Percentiles rank a stretch among this genome's conserved stretches.
These are phyloP conservation scores for Diabrotica virgifera DNA, from an alignment of 1,140 invertebrate species.

Conservation along the genomic window DNA sequence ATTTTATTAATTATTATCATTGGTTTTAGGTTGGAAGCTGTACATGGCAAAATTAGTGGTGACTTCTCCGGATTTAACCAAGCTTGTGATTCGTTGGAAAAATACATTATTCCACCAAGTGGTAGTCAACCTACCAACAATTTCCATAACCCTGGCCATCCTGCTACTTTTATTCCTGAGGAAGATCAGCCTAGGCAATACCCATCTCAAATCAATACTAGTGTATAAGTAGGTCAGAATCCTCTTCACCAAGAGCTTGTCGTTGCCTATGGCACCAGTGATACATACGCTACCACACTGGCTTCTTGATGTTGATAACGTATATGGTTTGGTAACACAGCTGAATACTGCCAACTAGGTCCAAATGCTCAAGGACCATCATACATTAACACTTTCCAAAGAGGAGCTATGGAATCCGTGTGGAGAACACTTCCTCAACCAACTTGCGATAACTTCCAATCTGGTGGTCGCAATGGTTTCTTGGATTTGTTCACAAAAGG, in stretches of 20 bases:
- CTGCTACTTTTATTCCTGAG: constrained; percentile 23
- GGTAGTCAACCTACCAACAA: constrained; percentile 18
- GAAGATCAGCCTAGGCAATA: constrained; percentile 23
- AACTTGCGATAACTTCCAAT: constrained; percentile 26
- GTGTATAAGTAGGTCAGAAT: constrained; percentile 23
- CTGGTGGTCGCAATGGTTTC: constrained; percentile 29
- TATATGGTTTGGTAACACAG: constrained; percentile 26
- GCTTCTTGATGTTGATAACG: constrained; percentile 29
- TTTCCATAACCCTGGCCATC: constrained; percentile 22
- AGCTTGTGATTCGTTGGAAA: constrained; percentile 23
- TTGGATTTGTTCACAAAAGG: constrained; percentile 28
- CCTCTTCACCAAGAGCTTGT: constrained; percentile 24
- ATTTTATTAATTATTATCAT: neutral
- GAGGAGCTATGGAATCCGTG: constrained; percentile 26
- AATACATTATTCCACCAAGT: constrained; percentile 21
- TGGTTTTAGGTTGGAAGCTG: constrained; percentile 26
- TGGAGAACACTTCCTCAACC: constrained; percentile 29
- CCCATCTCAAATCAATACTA: constrained; percentile 21
- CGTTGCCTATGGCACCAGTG: constrained; percentile 21
- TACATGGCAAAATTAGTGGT: constrained; percentile 25
- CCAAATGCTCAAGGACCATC: constrained; percentile 18
- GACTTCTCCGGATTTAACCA: constrained; percentile 24
- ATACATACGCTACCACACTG: constrained; percentile 27
- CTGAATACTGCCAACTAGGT: constrained; percentile 24
- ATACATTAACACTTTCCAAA: constrained; percentile 26